phyloP scores from a whole-genome alignment of 2,888 invertebrate species.

The Parelbella ahira region DNA sequence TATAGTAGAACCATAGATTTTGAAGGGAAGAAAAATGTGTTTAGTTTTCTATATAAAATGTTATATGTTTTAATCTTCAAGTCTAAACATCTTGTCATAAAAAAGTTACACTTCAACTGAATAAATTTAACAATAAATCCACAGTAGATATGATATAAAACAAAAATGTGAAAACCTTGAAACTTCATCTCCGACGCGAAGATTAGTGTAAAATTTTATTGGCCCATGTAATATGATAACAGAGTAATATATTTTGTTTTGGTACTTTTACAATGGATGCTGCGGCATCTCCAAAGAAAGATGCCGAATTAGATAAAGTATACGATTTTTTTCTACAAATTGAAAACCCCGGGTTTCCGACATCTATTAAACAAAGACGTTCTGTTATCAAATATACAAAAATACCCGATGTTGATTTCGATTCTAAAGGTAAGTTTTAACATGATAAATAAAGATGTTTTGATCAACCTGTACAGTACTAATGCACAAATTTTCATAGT shows the following conservation, averaged over 20 bases:
- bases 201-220: conserved; percentile 31
- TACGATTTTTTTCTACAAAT: conserved; percentile 48
- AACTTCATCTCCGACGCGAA: too few species aligned
- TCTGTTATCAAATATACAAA: conserved; percentile 65
- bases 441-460: too few species aligned
- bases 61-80: too few species aligned
- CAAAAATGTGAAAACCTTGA: too few species aligned
- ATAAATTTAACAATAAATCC: conserved; percentile 15
- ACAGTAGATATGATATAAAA: conserved; percentile 1
- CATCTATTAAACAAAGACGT: conserved; percentile 43
- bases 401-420: conserved; percentile 57
- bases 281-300: conserved; percentile 51
- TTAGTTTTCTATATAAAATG: too few species aligned
- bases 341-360: conserved; percentile 43
- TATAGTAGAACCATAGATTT: too few species aligned
- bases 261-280: conserved; percentile 56
- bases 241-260: conserved; percentile 2
- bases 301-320: conserved; percentile 45
- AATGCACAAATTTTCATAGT: too few species aligned
- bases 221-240: conserved; percentile 32
- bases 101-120: too few species aligned
- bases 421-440: conserved; percentile 54
- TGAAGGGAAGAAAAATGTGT: too few species aligned
- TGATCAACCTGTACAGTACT: too few species aligned
- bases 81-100: too few species aligned